phyloP scores from a whole-genome alignment of 2,797 vertebrate species.

The Manis crassicaudata region DNA sequence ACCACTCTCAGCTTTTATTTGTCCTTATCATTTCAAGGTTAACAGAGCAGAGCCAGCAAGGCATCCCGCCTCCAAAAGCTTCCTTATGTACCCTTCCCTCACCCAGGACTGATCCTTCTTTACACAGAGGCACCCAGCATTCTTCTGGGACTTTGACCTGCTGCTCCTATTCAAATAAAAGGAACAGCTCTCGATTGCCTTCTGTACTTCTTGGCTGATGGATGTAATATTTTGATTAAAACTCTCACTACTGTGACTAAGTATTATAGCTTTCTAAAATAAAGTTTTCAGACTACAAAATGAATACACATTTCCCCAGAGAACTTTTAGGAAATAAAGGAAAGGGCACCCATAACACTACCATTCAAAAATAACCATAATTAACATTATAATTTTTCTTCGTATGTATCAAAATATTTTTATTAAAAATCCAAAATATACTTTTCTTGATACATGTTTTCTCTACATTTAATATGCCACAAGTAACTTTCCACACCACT shows the following conservation, averaged over 20 bases:
- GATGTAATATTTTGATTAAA: constrained; percentile 20
- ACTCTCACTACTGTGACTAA: neutral
- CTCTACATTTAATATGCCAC: neutral
- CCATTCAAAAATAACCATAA: constrained; percentile 14
- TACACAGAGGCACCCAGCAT: neutral
- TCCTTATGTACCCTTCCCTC: neutral
- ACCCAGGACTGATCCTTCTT: neutral
- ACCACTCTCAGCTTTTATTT: neutral
- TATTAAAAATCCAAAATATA: constrained; percentile 12
- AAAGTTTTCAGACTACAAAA: constrained; percentile 20
- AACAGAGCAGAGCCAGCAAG: neutral
- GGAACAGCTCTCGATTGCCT: neutral
- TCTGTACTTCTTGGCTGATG: neutral
- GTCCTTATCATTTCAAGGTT: neutral
- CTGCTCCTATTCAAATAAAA: neutral
- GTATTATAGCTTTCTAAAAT: neutral
- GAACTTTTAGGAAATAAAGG: neutral
- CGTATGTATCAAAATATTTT: neutral
- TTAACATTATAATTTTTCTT: constrained; percentile 1
- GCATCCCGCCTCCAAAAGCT: neutral
- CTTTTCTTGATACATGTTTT: neutral
- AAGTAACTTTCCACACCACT: neutral
- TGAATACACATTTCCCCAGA: neutral
- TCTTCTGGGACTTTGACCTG: neutral
- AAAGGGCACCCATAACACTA: neutral